Evolutionary conservation across 2,888 invertebrate genomes (phyloP).

Genomic region (Hyppa rectilinea): DNA sequence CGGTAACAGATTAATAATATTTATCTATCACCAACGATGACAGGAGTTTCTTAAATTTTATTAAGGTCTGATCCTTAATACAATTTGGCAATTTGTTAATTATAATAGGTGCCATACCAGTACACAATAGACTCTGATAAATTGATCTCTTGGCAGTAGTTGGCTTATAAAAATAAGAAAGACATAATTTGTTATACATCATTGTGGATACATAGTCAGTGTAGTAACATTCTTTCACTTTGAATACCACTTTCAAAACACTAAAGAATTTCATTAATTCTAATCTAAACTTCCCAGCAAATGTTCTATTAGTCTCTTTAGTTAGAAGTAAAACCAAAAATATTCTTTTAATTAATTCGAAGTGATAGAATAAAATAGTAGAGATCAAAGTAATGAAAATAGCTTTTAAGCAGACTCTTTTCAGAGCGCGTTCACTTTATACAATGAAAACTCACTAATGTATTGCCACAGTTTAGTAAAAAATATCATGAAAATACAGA

Average conservation of each 20-base stretch:
- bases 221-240: neutral
- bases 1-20: no score
- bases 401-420: slow-evolving; percentile 8
- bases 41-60: no score
- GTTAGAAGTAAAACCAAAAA: slow-evolving; percentile 43
- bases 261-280: slow-evolving; percentile 27
- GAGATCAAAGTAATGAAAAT: slow-evolving; percentile 49
- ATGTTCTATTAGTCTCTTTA: slow-evolving; percentile 29
- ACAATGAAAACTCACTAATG: slow-evolving; percentile 4
- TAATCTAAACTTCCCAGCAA: slow-evolving; percentile 24
- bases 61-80: no score
- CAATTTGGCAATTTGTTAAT: no score
- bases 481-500: slow-evolving; percentile 7
- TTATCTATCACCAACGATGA: no score
- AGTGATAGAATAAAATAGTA: slow-evolving; percentile 31
- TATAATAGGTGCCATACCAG: no score
- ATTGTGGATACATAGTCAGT: neutral
- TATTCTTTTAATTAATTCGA: slow-evolving; percentile 50
- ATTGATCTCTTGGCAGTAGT: no score
- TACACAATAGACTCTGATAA: no score
- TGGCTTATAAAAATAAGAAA: no score
- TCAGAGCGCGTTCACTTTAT: slow-evolving; percentile 31
- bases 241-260: slow-evolving; percentile 14
- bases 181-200: neutral
- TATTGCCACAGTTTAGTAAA: neutral